Percentiles rank a stretch among this genome's conserved stretches.
Evolutionary conservation across 2,113 vertebrate genomes (phyloP).

Genomic region (Dromiciops gliroides): DNA sequence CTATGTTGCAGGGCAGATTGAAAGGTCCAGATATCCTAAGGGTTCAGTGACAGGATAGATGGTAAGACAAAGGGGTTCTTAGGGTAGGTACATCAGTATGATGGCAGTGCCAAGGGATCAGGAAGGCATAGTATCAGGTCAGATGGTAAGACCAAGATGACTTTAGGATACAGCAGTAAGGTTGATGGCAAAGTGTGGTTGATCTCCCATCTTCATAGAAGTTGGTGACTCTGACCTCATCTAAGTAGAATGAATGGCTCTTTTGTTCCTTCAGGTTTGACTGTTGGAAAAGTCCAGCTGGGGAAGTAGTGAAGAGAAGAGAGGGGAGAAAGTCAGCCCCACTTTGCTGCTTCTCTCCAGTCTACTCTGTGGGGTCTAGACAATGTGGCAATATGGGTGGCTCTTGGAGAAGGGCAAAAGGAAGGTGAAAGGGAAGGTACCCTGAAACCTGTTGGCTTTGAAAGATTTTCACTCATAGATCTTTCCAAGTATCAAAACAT

Average conservation of each 20-base stretch:
- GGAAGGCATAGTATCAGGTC: neutral
- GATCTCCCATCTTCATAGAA: neutral
- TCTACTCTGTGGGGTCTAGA: neutral
- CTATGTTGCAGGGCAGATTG: neutral
- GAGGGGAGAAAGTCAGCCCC: neutral
- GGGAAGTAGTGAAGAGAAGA: neutral
- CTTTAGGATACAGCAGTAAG: neutral
- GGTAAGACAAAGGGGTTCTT: neutral
- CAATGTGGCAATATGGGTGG: neutral
- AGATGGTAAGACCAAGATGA: neutral
- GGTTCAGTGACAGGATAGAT: neutral
- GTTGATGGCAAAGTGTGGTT: neutral
- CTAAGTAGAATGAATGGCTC: neutral
- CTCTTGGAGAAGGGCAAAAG: neutral
- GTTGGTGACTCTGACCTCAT: neutral
- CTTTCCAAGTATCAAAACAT: neutral
- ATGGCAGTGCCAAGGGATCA: neutral
- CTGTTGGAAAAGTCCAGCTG: neutral
- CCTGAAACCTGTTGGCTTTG: neutral
- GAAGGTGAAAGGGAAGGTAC: neutral
- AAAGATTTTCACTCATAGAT: neutral
- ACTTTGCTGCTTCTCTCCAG: neutral
- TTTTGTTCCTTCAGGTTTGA: neutral
- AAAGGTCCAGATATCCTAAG: neutral
- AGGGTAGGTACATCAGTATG: neutral